These are phyloP conservation scores for Cyclargus thomasi DNA, from an alignment of 1,140 invertebrate genomes.

Conservation along the genomic window DNA sequence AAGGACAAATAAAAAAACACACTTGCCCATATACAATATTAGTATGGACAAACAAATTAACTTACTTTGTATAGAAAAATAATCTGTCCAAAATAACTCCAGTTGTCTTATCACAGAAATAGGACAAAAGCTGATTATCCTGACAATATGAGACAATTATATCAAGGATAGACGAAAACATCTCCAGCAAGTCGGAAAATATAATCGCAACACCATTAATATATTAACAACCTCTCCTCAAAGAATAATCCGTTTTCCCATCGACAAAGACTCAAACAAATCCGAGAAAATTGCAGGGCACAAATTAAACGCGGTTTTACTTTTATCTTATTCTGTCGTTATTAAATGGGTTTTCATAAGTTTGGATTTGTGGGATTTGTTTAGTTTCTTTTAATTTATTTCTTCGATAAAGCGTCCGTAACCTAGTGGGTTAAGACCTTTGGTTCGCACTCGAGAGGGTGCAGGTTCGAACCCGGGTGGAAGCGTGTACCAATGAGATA, in stretches of 20 bases:
- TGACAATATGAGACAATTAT: background rate
- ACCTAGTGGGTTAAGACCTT: too few relatives aligned
- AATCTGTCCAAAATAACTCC: too few relatives aligned
- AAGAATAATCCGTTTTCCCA: background rate
- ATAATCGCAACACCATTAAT: background rate
- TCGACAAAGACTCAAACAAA: background rate
- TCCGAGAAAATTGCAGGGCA: background rate
- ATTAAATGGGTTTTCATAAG: conserved; percentile 1
- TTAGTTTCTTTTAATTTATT: background rate
- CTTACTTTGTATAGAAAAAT: too few relatives aligned
- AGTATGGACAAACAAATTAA: too few relatives aligned
- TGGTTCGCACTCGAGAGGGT: too few relatives aligned
- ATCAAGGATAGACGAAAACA: background rate
- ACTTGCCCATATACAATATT: too few relatives aligned
- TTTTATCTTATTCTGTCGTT: background rate
- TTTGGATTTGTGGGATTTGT: background rate
- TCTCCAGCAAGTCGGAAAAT: background rate
- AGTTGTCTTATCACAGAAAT: too few relatives aligned
- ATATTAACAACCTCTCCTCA: conserved; percentile 1
- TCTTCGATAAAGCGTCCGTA: too few relatives aligned
- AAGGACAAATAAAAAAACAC: too few relatives aligned
- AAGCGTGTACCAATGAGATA: too few relatives aligned
- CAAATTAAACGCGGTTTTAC: background rate
- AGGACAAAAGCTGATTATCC: too few relatives aligned
- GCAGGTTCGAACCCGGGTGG: too few relatives aligned